Conservation (phyloP, 1,140 invertebrate species). For the Carposina sasakii region DNA sequence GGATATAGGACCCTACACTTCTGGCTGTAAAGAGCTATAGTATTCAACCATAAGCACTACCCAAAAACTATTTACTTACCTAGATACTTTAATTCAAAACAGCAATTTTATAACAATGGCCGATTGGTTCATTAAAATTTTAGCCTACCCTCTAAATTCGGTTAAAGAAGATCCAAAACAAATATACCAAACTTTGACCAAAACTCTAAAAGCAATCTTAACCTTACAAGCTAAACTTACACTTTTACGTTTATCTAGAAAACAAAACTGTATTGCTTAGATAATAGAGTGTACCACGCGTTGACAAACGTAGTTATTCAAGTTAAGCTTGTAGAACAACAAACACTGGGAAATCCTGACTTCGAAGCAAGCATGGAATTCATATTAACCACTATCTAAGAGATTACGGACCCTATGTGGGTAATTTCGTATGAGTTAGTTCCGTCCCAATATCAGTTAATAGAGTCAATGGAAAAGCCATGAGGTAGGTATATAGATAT, state of each 20-base stretch:
- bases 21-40: no score
- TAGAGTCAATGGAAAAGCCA: not conserved
- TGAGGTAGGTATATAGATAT: not conserved
- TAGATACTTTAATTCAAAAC: no score
- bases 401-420: slow-evolving; percentile 32
- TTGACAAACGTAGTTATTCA: not conserved
- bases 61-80: no score
- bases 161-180: no score
- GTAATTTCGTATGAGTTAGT: slow-evolving; percentile 38
- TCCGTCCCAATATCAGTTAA: slow-evolving; percentile 19
- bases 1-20: no score
- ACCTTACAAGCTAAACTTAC: not conserved
- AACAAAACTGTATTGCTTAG: not conserved
- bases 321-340: slow-evolving; percentile 18
- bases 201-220: not conserved
- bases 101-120: no score
- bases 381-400: slow-evolving; percentile 33
- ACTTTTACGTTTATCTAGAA: not conserved
- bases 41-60: no score
- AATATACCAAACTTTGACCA: not conserved
- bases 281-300: not conserved
- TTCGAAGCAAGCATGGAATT: slow-evolving; percentile 26
- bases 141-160: no score
- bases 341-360: slow-evolving; percentile 24
- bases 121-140: no score